Percentiles rank a stretch among this genome's conserved stretches.
These are phyloP conservation scores for Tortricodes alternella DNA, from an alignment of 2,888 invertebrate species.

Conservation along the genomic window DNA sequence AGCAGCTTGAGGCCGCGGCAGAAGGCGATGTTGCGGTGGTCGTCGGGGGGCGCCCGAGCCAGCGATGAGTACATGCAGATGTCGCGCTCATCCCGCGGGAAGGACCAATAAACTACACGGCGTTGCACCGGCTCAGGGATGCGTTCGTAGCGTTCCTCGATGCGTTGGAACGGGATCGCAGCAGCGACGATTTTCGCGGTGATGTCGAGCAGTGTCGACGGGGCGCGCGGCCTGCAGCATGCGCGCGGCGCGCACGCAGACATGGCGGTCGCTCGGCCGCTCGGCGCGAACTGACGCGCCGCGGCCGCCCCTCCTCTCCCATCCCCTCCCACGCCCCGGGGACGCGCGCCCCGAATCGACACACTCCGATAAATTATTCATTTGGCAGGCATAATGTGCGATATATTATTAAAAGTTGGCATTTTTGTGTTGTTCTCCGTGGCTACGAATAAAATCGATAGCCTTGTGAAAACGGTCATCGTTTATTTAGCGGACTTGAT, in stretches of 20 bases:
- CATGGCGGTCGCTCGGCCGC: constrained; percentile 81
- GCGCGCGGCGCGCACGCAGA: constrained; percentile 80
- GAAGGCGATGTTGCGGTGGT: constrained; percentile 92
- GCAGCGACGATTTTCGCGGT: constrained; percentile 92
- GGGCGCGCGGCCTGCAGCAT: constrained; percentile 83
- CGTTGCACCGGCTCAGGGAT: constrained; percentile 95
- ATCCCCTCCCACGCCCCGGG: constrained; percentile 54
- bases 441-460: constrained; percentile 60
- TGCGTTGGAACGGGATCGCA: constrained; percentile 92
- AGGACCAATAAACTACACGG: constrained; percentile 94
- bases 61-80: constrained; percentile 95
- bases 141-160: constrained; percentile 93
- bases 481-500: constrained; percentile 40
- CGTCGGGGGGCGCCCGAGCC: constrained; percentile 83
- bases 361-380: constrained; percentile 80
- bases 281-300: constrained; percentile 75
- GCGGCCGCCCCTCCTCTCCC: constrained; percentile 46
- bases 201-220: constrained; percentile 90
- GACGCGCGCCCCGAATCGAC: constrained; percentile 76
- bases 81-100: constrained; percentile 93
- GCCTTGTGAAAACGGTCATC: constrained; percentile 44
- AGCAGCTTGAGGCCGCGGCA: constrained; percentile 93
- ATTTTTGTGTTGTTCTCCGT: constrained; percentile 71
- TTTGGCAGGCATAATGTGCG: constrained; percentile 80
- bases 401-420: constrained; percentile 82